Conservation (phyloP, 2,888 invertebrate species). For the Yponomeuta evonymella region DNA sequence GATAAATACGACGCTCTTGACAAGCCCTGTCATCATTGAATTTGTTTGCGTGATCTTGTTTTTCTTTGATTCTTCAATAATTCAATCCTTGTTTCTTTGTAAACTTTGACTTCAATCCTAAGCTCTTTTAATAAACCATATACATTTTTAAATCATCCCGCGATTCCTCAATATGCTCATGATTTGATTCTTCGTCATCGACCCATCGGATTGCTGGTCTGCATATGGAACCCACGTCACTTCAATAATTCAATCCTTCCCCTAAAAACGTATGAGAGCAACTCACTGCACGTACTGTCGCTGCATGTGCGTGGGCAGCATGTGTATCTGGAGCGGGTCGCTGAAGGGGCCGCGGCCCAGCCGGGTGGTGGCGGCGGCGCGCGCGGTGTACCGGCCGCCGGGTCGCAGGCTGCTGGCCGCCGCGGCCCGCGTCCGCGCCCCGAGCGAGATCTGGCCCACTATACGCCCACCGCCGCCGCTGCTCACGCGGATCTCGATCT, state of each 20-base stretch:
- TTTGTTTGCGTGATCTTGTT: not conserved
- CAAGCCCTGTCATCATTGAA: too few species aligned
- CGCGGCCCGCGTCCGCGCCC: constrained; percentile 91
- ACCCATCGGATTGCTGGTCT: too few species aligned
- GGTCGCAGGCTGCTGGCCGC: constrained; percentile 91
- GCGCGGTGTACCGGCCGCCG: constrained; percentile 90
- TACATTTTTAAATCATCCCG: too few species aligned
- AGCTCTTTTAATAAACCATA: too few species aligned
- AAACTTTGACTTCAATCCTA: too few species aligned
- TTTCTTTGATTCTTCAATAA: too few species aligned
- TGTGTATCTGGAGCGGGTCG: constrained; percentile 82
- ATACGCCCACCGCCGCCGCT: constrained; percentile 56
- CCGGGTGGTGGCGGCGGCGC: constrained; percentile 91
- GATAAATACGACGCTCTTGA: too few species aligned
- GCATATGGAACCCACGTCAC: too few species aligned
- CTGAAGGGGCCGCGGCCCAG: constrained; percentile 94
- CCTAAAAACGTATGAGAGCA: not conserved
- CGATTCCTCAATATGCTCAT: too few species aligned
- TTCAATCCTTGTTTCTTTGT: too few species aligned
- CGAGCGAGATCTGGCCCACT: constrained; percentile 89
- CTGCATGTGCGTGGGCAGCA: constrained; percentile 77
- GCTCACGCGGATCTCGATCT: constrained; percentile 66
- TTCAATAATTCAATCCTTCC: too few species aligned
- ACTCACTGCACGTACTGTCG: constrained; percentile 69
- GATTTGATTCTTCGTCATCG: too few species aligned